Percentiles rank a stretch among this genome's conserved stretches.
phyloP scores from a whole-genome alignment of 1,140 invertebrate genomes.

The Drosophila sproati region DNA sequence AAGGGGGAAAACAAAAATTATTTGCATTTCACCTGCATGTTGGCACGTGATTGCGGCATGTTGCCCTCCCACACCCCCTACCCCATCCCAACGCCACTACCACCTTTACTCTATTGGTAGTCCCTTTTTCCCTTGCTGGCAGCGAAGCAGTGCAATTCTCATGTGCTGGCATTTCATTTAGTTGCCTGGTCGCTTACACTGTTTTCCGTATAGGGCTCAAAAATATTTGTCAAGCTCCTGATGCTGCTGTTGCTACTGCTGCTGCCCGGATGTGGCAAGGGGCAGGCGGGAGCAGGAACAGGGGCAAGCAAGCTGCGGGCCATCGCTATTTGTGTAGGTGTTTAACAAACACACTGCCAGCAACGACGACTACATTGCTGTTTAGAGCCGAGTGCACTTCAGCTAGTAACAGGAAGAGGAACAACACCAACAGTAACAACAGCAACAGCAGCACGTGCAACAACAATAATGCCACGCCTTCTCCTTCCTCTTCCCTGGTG shows the following conservation, averaged over 20 bases:
- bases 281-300: background rate
- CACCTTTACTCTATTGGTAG: background rate
- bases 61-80: background rate
- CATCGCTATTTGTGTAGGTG: constrained; percentile 72
- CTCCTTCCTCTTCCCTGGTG: constrained; percentile 22
- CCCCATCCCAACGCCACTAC: too few relatives aligned
- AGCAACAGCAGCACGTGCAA: constrained; percentile 50
- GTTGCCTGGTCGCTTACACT: constrained; percentile 21
- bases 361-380: constrained; percentile 53
- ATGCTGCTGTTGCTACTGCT: constrained; percentile 9
- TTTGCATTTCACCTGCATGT: constrained; percentile 81
- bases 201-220: constrained; percentile 55
- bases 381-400: constrained; percentile 68
- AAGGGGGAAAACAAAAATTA: constrained; percentile 76
- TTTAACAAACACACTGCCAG: constrained; percentile 71
- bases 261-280: background rate
- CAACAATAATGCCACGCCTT: constrained; percentile 26
- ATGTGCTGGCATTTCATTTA: constrained; percentile 57
- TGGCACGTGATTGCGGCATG: constrained; percentile 76
- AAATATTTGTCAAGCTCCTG: constrained; percentile 70
- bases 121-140: background rate
- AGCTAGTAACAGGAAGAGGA: constrained; percentile 26
- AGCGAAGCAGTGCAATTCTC: constrained; percentile 27
- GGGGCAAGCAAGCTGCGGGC: background rate
- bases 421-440: constrained; percentile 6